Evolutionary conservation across 2,888 invertebrate genomes (phyloP), one percentile per base, ranked within the genome.

Genomic region (Glaucopsyche alexis): DNA sequence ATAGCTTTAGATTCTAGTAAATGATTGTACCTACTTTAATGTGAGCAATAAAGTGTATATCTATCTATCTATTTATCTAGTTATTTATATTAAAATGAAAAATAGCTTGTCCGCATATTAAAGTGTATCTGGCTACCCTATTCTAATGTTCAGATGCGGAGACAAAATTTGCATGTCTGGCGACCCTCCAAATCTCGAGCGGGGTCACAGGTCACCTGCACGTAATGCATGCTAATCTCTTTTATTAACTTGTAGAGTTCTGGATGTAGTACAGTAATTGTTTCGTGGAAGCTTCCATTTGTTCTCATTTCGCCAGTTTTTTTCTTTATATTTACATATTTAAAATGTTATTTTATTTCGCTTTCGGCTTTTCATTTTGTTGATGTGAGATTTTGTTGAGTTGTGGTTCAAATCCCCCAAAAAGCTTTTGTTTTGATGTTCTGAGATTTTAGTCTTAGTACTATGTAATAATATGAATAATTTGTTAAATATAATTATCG

Each of bases 101-200:
- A 47, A 13, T n/a, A 13, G 42, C 6, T 42, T 42, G 47, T 47
- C 47, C 47, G 2, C 1, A 13, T 1, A 19, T 55, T 60, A 2
- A 7, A 29, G 19, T 60, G 29, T 29, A 5, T 13, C 47, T 67
- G 13, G 69, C 6, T 1, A 49, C 29, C 38, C 49, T 49, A 49
- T 79, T 77, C 82, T 84, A 84, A 85, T 84, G 84, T 83, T 84
- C 78, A 80, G 81, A 80, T 79, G 79, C 75, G 82, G 81, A 82
- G 85, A 84, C 85, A 81, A 84, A 87, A 87, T 86, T 85, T 87
- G 86, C 85, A 84, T 80, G 79, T 79, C 85, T 90, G 89, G 89
- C 88, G 76, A 72, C 78, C 77, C 76, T 87, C 89, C 90, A 90
- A 88, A 86, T 86, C 85, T 84, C 83, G 81, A 80, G 80, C 82